phyloP scores from a whole-genome alignment of 92 coral and sea anemone genomes.

The Blastomussa wellsi region DNA sequence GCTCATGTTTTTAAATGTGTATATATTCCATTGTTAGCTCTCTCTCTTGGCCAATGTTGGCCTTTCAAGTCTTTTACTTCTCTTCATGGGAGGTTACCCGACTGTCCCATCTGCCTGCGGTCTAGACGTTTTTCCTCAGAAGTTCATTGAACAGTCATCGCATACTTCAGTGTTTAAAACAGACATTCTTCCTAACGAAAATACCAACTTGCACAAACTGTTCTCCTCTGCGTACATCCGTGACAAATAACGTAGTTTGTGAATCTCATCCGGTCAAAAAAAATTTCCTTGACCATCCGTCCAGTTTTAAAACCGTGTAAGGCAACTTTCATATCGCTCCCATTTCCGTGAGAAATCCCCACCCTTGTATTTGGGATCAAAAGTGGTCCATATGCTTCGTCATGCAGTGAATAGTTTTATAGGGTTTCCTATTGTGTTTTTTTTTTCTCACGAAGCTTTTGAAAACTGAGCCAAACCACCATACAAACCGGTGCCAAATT shows the following conservation, averaged over 20 bases:
- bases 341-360: constrained; percentile 17
- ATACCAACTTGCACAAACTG: not conserved
- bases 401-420: not conserved
- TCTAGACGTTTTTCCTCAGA: not conserved
- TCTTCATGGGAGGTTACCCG: not conserved
- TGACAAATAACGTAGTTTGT: not conserved
- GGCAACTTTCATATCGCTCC: not conserved
- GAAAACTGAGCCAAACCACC: constrained; percentile 31
- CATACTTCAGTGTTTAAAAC: constrained; percentile 3
- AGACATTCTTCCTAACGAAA: constrained; percentile 2
- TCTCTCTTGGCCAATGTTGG: not conserved
- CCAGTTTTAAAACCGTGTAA: not conserved
- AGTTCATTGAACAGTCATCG: not conserved
- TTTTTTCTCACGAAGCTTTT: constrained; percentile 6
- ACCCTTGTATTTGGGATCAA: constrained; percentile 4
- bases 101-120: constrained; percentile 21
- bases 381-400: not conserved
- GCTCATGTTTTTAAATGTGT: not conserved
- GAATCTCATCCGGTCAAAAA: constrained; percentile 8
- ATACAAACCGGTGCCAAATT: constrained; percentile 17
- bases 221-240: constrained; percentile 22
- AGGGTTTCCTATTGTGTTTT: not conserved
- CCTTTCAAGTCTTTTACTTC: not conserved
- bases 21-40: not conserved
- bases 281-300: not conserved